Percentiles rank a stretch among this genome's conserved stretches.
Evolutionary conservation across 2,113 vertebrate genomes (phyloP).

Genomic region (Callospermophilus lateralis): DNA sequence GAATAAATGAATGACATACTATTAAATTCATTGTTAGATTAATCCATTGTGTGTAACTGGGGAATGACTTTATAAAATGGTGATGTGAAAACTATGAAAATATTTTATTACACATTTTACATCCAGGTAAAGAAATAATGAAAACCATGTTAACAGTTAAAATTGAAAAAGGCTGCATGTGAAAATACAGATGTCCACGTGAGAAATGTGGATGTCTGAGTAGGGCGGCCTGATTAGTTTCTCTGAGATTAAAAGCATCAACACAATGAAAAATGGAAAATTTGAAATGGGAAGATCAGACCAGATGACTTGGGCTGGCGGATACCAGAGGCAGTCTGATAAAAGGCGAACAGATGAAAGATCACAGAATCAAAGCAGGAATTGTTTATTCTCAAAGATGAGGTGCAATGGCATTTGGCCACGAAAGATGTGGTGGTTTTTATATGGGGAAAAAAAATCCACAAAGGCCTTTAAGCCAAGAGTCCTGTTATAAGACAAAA

Average conservation of each 20-base stretch:
- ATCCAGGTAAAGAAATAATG: slow-evolving; percentile 12
- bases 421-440: slow-evolving; percentile 52
- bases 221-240: neutral
- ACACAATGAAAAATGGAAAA: slow-evolving; percentile 47
- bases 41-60: neutral
- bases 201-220: neutral
- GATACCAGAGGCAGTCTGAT: slow-evolving; percentile 37
- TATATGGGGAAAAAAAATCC: slow-evolving; percentile 71
- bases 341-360: slow-evolving; percentile 66
- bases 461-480: slow-evolving; percentile 70
- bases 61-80: slow-evolving; percentile 22
- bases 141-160: neutral
- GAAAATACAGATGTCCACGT: neutral
- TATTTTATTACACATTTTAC: slow-evolving; percentile 28
- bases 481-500: slow-evolving; percentile 70
- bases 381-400: slow-evolving; percentile 60
- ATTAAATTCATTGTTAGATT: slow-evolving; percentile 32
- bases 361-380: slow-evolving; percentile 75
- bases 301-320: slow-evolving; percentile 11
- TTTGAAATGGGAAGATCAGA: slow-evolving; percentile 38
- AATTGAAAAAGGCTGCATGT: neutral
- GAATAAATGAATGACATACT: slow-evolving; percentile 25
- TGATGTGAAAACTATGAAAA: neutral
- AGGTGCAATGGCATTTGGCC: slow-evolving; percentile 71
- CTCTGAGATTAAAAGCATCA: slow-evolving; percentile 49